These are phyloP conservation scores for Malurus elegans DNA, from an alignment of 2,113 vertebrate species.

Conservation along the genomic window DNA sequence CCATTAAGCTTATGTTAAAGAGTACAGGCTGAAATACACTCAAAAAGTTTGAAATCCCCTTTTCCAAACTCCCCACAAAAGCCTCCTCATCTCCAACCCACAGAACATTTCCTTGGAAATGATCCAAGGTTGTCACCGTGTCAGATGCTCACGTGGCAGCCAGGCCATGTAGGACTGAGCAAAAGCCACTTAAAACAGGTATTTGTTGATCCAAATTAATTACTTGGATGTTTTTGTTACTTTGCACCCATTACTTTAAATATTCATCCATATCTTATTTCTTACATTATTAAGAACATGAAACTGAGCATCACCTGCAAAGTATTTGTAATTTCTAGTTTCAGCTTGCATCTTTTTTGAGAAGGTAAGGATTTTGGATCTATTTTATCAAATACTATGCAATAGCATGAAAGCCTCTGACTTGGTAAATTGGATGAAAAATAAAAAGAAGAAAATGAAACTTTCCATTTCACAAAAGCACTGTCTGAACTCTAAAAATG, in stretches of 20 bases:
- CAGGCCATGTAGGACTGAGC: too few relatives aligned
- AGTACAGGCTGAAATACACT: not conserved
- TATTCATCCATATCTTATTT: not conserved
- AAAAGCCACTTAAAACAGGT: not conserved
- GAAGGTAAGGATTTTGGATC: not conserved
- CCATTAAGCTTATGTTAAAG: not conserved
- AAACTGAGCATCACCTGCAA: not conserved
- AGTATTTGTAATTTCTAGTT: not conserved
- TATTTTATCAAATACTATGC: not conserved
- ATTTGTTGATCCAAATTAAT: not conserved
- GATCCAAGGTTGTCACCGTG: fast-evolving
- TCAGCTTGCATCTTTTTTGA: not conserved
- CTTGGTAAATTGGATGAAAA: not conserved
- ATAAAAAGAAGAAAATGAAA: not conserved
- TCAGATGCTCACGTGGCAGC: not conserved
- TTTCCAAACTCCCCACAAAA: not conserved
- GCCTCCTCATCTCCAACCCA: not conserved
- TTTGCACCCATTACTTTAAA: not conserved
- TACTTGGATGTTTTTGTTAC: not conserved
- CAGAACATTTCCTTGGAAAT: not conserved
- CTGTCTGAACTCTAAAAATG: not conserved
- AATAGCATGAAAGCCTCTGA: not conserved
- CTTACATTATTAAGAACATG: not conserved
- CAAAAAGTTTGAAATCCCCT: not conserved
- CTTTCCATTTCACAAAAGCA: not conserved